These are phyloP conservation scores for Aplodontia rufa DNA, from an alignment of 2,113 vertebrate species.

Conservation along the genomic window DNA sequence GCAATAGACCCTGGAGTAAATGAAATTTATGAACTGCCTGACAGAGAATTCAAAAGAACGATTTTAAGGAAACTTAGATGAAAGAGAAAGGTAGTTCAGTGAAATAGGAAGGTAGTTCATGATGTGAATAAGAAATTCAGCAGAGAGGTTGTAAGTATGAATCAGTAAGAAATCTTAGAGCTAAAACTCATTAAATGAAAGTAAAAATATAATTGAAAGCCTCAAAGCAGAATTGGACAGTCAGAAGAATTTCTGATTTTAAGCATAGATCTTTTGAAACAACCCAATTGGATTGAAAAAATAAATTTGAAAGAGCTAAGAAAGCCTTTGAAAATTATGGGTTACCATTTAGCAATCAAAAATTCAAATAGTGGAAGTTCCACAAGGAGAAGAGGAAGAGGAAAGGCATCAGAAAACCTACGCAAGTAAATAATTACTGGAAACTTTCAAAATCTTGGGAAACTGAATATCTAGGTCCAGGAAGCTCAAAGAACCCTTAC, in stretches of 20 bases:
- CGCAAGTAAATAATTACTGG: background rate
- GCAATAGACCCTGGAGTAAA: no score
- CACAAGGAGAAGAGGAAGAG: background rate
- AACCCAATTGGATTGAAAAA: no score
- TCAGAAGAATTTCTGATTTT: background rate
- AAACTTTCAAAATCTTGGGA: background rate
- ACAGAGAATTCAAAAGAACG: background rate
- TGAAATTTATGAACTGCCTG: background rate
- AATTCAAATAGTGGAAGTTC: no score
- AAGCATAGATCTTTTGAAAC: no score
- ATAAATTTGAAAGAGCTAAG: no score
- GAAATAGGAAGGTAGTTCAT: no score
- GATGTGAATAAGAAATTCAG: no score
- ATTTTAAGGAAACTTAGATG: background rate
- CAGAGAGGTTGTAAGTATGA: background rate
- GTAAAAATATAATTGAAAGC: background rate
- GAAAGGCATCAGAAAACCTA: background rate
- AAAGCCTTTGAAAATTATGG: no score
- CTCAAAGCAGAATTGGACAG: background rate
- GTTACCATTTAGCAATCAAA: no score
- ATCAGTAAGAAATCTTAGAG: background rate
- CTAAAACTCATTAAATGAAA: background rate
- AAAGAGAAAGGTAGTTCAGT: background rate
- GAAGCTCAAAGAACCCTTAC: no score
- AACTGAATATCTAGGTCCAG: background rate